A percentile compares a stretch with the other conserved stretches of the same genome.
These are phyloP conservation scores for Tetrapedia diversipes DNA, from an alignment of 2,888 invertebrate genomes.

Conservation along the genomic window DNA sequence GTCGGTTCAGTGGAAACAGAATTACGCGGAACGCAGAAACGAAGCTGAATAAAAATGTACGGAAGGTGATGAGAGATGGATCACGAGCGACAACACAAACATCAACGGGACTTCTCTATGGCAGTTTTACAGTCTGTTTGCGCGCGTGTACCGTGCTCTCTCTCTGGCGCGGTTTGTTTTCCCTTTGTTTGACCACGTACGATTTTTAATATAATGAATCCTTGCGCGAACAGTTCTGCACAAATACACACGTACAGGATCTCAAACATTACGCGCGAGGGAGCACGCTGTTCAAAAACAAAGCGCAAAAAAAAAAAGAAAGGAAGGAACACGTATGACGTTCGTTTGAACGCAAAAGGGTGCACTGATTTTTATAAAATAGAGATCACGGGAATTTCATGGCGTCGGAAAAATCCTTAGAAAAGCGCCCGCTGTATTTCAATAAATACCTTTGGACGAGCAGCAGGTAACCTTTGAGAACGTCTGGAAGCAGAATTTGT, in stretches of 20 bases:
- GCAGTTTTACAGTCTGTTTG: constrained; percentile 62
- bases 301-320: too few species aligned
- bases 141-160: constrained; percentile 57
- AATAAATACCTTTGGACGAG: too few species aligned
- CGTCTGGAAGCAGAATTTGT: too few species aligned
- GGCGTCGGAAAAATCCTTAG: too few species aligned
- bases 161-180: constrained; percentile 47
- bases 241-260: constrained; percentile 40
- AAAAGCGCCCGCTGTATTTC: too few species aligned
- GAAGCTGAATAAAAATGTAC: constrained; percentile 59
- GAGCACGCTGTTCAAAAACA: too few species aligned
- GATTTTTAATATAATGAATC: constrained; percentile 65
- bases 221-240: constrained; percentile 47
- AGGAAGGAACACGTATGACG: too few species aligned
- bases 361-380: too few species aligned
- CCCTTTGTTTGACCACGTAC: constrained; percentile 57
- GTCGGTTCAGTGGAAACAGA: neutral
- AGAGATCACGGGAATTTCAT: too few species aligned
- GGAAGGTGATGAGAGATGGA: constrained; percentile 48
- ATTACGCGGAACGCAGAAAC: constrained; percentile 29
- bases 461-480: too few species aligned
- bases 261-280: constrained; percentile 32
- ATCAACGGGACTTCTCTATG: constrained; percentile 51
- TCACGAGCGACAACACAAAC: constrained; percentile 58
- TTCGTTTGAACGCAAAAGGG: too few species aligned